Evolutionary conservation across 23 tunicate species (phyloP).

Genomic region (Halocynthia roretzi): DNA sequence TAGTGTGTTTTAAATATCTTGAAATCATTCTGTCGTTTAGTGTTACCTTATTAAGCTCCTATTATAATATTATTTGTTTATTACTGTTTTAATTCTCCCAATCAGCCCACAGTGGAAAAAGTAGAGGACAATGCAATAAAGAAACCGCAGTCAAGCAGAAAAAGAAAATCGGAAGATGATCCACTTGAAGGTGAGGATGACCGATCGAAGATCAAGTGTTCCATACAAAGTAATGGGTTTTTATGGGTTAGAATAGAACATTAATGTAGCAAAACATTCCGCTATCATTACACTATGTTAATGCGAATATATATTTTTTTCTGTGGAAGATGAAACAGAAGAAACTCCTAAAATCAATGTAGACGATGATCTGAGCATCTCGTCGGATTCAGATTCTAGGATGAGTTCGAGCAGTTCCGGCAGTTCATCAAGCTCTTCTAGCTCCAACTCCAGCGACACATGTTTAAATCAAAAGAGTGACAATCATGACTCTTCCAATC

Average conservation of each 20-base stretch:
- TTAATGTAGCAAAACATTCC: too few relatives aligned
- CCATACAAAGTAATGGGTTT: neutral
- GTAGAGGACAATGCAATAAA: neutral
- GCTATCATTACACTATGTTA: too few relatives aligned
- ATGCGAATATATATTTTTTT: too few relatives aligned
- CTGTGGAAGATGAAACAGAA: neutral
- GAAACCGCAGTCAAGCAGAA: neutral
- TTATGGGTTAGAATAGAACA: too few relatives aligned
- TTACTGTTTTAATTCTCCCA: neutral
- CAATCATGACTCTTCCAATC: too few relatives aligned
- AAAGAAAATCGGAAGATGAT: slow-evolving; percentile 32
- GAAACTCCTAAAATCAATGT: slow-evolving; percentile 13
- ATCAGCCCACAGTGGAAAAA: neutral
- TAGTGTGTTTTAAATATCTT: too few relatives aligned
- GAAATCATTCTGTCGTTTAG: too few relatives aligned
- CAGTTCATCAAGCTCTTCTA: neutral
- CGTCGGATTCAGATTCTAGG: slow-evolving; percentile 24
- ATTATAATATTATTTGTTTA: too few relatives aligned
- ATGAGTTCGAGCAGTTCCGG: neutral
- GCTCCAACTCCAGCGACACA: neutral
- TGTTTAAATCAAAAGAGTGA: too few relatives aligned
- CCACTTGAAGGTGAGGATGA: neutral
- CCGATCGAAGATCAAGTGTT: slow-evolving; percentile 2
- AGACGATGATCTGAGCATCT: slow-evolving; percentile 16
- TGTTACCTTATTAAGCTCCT: too few relatives aligned